Evolutionary conservation across 2,113 vertebrate genomes (phyloP).

Genomic region (Probosciger aterrimus): DNA sequence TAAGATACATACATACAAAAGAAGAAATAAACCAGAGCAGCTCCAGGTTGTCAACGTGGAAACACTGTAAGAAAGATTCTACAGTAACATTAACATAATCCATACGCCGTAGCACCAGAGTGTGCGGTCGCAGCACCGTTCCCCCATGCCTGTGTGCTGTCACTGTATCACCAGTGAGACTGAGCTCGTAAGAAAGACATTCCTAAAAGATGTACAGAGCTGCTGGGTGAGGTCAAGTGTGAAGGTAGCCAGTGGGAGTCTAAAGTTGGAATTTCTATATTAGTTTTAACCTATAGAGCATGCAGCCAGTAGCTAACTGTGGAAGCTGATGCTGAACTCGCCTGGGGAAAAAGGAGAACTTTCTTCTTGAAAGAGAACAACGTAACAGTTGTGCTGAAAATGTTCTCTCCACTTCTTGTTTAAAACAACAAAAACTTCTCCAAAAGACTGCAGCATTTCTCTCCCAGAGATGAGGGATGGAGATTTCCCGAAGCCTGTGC

Average conservation of each 20-base stretch:
- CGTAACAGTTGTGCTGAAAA: neutral
- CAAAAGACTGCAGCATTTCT: neutral
- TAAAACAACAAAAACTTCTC: neutral
- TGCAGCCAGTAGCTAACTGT: neutral
- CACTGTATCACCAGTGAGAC: neutral
- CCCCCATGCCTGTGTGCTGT: neutral
- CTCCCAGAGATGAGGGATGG: neutral
- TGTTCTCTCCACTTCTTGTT: neutral
- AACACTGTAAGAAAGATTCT: neutral
- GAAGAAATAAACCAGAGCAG: conserved; percentile 18
- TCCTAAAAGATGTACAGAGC: neutral
- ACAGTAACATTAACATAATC: neutral
- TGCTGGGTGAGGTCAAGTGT: neutral
- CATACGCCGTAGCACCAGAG: neutral
- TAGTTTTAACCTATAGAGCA: neutral
- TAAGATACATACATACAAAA: neutral
- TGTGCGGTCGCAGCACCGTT: neutral
- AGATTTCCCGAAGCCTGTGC: neutral
- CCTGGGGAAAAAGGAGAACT: neutral
- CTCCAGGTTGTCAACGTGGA: neutral
- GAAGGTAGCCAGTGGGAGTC: neutral
- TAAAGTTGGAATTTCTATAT: neutral
- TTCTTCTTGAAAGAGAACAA: neutral
- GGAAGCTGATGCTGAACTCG: neutral
- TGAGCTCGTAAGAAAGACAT: neutral